Conservation (phyloP, 2,113 vertebrate species). For the Cinclus mexicanus region DNA sequence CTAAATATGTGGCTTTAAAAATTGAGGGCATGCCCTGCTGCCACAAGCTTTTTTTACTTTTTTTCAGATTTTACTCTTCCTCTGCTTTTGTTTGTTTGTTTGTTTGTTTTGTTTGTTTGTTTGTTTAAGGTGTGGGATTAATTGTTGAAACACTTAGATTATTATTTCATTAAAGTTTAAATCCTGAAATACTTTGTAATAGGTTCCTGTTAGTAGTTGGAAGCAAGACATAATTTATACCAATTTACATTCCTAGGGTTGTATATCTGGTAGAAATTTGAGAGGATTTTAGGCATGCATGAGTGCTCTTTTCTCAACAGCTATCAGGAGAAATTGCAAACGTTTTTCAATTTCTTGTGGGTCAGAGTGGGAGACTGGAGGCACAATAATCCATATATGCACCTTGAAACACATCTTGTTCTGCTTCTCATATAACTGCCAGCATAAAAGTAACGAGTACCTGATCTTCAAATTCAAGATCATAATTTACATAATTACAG, state of each 20-base stretch:
- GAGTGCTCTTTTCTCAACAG: neutral
- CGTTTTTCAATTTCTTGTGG: neutral
- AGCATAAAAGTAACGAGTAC: neutral
- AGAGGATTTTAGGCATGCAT: neutral
- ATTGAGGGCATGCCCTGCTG: neutral
- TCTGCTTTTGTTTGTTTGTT: neutral
- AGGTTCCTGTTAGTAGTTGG: neutral
- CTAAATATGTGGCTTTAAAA: constrained; percentile 35
- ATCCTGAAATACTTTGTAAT: neutral
- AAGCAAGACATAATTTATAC: neutral
- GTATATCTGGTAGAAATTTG: neutral
- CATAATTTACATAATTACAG: neutral
- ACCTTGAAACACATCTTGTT: neutral
- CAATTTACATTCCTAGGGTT: neutral
- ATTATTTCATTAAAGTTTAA: neutral
- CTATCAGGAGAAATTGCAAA: neutral
- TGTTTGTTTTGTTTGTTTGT: neutral
- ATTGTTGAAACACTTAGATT: neutral
- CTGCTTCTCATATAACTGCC: neutral
- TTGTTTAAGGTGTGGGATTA: neutral
- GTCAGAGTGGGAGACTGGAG: neutral
- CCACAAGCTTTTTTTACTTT: constrained; percentile 23
- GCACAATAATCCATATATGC: neutral
- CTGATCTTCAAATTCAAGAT: neutral
- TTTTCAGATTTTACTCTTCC: constrained; percentile 27